Evolutionary conservation across 2,888 invertebrate genomes (phyloP), one percentile per base, ranked within the genome.

Genomic region (Meloe dianella): DNA sequence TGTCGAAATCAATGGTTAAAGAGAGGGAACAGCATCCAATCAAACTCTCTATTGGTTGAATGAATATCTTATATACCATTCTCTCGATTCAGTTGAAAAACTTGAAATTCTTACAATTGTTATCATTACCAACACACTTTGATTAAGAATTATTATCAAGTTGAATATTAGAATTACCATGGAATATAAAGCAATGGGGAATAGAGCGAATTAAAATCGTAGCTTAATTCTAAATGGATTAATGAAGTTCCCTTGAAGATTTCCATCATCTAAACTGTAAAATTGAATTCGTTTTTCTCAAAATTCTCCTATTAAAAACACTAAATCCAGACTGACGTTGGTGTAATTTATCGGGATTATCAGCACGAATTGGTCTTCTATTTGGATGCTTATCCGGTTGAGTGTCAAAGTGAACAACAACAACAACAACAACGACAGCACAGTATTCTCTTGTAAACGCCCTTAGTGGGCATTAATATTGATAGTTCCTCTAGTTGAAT

Each of bases 401-500:
- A 67, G 65, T 65, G 38, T n/a, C 57, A 57, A 27, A 22, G 17
- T 10, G 58, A 35, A 22, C 32, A 35, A 20, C 61, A 51, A 51
- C 9, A 12, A 32, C 60, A 10, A 54, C 14, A 10, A 27, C 27
- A n/a, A 54, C 38, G 24, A 38, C 66, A 58, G 51, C 66, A 57
- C 65, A 60, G 63, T 63, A 54, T 65, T 60, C 61, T 58, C 63
- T 58, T 58, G 68, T 70, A 32, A 56, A 54, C 59, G 38, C 69
- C 73, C 70, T 68, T 63, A 67, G 71, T 71, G 74, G 68, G 67
- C 74, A 74, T 74, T 74, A 74, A 74, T 74, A 74, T 74, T 74
- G 74, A 74, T 74, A 71, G 74, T 63, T 67, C 64, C 69, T 61
- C 67, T 57, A n/a, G 57, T 57, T 27, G 62, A 17, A 22, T 22